A percentile compares a stretch with the other conserved stretches of the same genome.
Evolutionary conservation across 2,797 vertebrate species (phyloP).

Genomic region (Pristis pectinata): DNA sequence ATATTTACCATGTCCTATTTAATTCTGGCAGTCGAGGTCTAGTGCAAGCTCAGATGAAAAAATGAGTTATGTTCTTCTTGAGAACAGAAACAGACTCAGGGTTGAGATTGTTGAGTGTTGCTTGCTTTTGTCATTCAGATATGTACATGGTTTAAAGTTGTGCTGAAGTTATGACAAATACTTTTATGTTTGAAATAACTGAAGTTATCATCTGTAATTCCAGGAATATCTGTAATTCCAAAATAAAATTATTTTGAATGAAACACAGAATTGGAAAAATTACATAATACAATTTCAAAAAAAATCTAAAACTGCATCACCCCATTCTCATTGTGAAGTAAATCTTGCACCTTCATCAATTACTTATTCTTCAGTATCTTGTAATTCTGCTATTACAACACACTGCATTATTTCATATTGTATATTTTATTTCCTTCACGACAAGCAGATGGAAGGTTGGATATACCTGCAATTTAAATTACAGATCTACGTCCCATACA

Average conservation of each 20-base stretch:
- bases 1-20: not conserved
- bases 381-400: not conserved
- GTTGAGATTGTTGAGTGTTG: not conserved
- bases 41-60: not conserved
- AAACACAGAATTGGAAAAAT: not conserved
- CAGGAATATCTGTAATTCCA: no score
- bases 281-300: not conserved
- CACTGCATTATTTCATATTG: not conserved
- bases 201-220: not conserved
- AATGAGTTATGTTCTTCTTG: not conserved
- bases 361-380: not conserved
- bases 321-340: not conserved
- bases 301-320: not conserved
- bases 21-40: not conserved
- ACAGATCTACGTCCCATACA: not conserved
- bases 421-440: not conserved
- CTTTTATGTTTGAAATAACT: not conserved
- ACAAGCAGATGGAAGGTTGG: not conserved
- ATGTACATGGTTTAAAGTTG: not conserved
- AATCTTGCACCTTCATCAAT: not conserved
- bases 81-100: not conserved
- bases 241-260: not conserved
- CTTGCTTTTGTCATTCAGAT: not conserved
- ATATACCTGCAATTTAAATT: not conserved
- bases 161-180: not conserved